Evolutionary conservation across 2,888 invertebrate species (phyloP), one percentile per base, ranked within the genome.

Genomic region (Acrobasis repandana): DNA sequence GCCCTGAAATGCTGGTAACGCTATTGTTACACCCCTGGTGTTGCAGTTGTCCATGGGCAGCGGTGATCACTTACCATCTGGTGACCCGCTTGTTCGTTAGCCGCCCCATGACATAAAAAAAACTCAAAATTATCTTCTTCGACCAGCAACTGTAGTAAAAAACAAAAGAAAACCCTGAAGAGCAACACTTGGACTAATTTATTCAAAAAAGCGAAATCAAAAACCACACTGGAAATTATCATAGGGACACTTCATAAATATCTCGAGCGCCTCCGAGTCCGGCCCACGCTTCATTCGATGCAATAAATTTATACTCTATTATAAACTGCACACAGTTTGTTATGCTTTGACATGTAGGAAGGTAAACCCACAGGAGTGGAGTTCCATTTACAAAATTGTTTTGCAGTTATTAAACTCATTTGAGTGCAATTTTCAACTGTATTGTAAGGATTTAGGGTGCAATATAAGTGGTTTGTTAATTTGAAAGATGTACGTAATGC

Each of bases 161-260:
- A 50, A 48, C 43, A 43, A 49, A 20, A 49, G 49, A 49, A n/a
- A 8, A 28, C 14, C 50, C 50, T 50, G 8, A 50, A 28, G 71
- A 67, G 69, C 70, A 73, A 72, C 63, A 67, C 67, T 65, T 68
- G 69, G 69, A 58, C 52, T 71, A 71, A 72, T 71, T 73, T 72
- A 75, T 72, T 74, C 68, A 68, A 74, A 73, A 75, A 74, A 70
- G 61, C 58, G 71, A 70, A 67, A 69, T 61, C 57, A 63, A 61
- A 66, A 58, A 64, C 61, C 56, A 66, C 65, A 50, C 63, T 52
- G 63, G 63, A 64, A 75, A 85, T 86, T 85, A 82, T 75, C 85
- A 85, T 86, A 80, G 75, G 75, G 74, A 74, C 82, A 82, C 84
- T 85, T 80, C 77, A 84, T 83, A 83, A 80, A 80, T 64, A 61